phyloP scores from a whole-genome alignment of 2,888 invertebrate species.

The Chamaedrilus cognettii region DNA sequence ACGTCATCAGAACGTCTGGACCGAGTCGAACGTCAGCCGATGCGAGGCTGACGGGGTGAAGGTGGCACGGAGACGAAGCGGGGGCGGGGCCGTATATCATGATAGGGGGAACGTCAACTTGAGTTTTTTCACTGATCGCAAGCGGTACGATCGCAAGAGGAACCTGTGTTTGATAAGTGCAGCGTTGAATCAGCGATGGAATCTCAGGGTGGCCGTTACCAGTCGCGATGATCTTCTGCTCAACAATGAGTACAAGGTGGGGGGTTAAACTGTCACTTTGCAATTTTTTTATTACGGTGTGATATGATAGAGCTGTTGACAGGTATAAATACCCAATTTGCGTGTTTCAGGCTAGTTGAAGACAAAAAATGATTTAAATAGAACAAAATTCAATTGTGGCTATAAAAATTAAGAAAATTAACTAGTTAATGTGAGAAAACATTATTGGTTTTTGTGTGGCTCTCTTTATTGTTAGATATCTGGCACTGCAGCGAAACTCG shows the following conservation, averaged over 20 bases:
- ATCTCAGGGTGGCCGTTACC: conserved; percentile 75
- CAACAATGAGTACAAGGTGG: conserved; percentile 64
- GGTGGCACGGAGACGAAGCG: conserved; percentile 88
- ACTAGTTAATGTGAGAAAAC: too few relatives aligned
- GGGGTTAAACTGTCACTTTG: too few relatives aligned
- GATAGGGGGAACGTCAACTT: conserved; percentile 70
- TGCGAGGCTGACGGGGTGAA: conserved; percentile 71
- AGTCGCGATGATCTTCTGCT: conserved; percentile 85
- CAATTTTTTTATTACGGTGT: too few relatives aligned
- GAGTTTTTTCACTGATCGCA: conserved; percentile 84
- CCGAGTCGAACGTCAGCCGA: conserved; percentile 79
- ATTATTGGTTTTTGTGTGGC: too few relatives aligned
- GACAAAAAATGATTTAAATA: too few relatives aligned
- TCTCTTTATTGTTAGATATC: conserved; percentile 71
- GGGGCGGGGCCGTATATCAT: conserved; percentile 95
- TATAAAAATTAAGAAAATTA: too few relatives aligned
- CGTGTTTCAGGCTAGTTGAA: too few relatives aligned
- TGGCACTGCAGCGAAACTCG: conserved; percentile 92
- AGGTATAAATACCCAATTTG: too few relatives aligned
- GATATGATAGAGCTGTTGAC: too few relatives aligned
- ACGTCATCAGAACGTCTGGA: conserved; percentile 95
- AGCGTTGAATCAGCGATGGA: conserved; percentile 81
- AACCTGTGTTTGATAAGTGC: conserved; percentile 86
- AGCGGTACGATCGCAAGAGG: conserved; percentile 79
- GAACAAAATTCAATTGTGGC: too few relatives aligned